Base-by-base conservation (phyloP, 2,888 invertebrate species). In the Tuta absoluta region DNA sequence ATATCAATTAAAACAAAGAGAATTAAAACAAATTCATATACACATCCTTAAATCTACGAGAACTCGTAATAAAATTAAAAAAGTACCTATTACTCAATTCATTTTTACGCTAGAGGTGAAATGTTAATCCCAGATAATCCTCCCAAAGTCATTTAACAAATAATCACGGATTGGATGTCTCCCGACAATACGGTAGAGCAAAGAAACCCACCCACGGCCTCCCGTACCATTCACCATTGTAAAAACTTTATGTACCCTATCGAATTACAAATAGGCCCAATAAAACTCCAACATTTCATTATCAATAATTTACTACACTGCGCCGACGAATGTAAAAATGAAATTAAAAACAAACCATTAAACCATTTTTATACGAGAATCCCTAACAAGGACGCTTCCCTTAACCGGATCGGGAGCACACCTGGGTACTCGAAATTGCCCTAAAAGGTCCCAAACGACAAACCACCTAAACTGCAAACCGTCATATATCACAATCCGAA, bases 321-420 rank as follows among this genome's bases (percentile, higher is more conserved):
- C 81, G 75, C 77, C 83, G 79, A 71, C 83, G 83, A 87, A 86
- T 85, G 78, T 86, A 85, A 85, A 89, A 91, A 88, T 86, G 85
- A 87, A 88, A 89, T 89, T 89, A 90, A 91, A 91, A 91, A 91
- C 91, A 91, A 91, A 90, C 90, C 90, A 91, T 91, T 91, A 89
- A 89, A 89, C 88, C 84, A 89, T 90, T 89, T 56, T 89, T 85
- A 86, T 88, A 86, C 85, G 86, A 86, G 89, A 89, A 84, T 90
- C 86, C 84, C 84, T 91, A 91, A 91, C 91, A 91, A 91, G 90
- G 90, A 87, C 84, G 87, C 87, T 87, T 88, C 89, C 88, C 89
- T 91, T 91, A 90, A 91, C 91, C 88, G 90, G 90, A 89, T 90
- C 89, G 89, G 89, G 90, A 90, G 87, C 91, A 89, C 91, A 91